phyloP scores from a whole-genome alignment of 2,888 invertebrate species.

The Argyresthia goedartella region DNA sequence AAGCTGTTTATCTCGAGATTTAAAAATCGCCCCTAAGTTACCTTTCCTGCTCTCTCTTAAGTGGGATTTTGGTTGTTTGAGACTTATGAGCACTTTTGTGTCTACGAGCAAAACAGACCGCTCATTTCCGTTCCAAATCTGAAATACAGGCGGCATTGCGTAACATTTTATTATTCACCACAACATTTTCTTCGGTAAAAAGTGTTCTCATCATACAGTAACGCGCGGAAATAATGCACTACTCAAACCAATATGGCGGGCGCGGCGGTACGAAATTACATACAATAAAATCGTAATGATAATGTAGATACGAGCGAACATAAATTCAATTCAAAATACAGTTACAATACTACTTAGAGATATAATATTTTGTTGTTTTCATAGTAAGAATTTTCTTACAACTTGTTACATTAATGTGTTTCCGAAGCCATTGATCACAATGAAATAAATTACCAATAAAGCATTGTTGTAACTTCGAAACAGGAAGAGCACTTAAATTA shows the following conservation, averaged over 20 bases:
- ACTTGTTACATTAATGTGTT: not conserved
- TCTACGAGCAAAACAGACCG: slow-evolving; percentile 36
- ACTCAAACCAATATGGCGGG: slow-evolving; percentile 13
- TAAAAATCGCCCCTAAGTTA: too few species aligned
- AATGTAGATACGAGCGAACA: slow-evolving; percentile 29
- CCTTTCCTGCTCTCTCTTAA: slow-evolving; percentile 27
- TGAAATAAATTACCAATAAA: not conserved
- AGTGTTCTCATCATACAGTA: slow-evolving; percentile 42
- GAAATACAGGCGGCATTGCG: slow-evolving; percentile 32
- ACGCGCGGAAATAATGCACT: slow-evolving; percentile 47
- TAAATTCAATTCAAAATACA: slow-evolving; percentile 57
- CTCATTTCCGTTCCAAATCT: slow-evolving; percentile 33
- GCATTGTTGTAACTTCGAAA: not conserved
- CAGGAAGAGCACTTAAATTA: not conserved
- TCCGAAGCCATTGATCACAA: not conserved
- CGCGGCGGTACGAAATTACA: slow-evolving; percentile 44
- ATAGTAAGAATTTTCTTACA: slow-evolving; percentile 15
- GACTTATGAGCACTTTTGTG: slow-evolving; percentile 34
- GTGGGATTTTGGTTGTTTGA: slow-evolving; percentile 33
- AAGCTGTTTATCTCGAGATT: too few species aligned
- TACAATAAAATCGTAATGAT: slow-evolving; percentile 57
- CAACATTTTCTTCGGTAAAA: slow-evolving; percentile 43
- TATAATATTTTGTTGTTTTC: slow-evolving; percentile 21
- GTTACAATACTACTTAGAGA: slow-evolving; percentile 26
- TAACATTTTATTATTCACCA: slow-evolving; percentile 32